Conservation (phyloP, 2,888 invertebrate genomes). For the Acanthoscelides obtectus region DNA sequence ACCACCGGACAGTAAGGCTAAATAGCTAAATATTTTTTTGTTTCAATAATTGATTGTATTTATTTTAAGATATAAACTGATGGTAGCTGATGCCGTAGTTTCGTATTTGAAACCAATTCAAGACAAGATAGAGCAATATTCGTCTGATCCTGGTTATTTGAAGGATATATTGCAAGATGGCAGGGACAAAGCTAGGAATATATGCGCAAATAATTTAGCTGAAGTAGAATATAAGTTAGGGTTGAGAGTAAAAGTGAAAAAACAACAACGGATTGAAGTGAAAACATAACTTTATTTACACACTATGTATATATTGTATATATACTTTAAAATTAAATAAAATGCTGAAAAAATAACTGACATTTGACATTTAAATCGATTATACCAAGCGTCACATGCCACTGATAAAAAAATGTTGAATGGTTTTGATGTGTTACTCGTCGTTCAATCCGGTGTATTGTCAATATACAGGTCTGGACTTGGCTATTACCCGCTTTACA, state of each 20-base stretch:
- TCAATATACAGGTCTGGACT: too few species aligned
- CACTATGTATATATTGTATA: neutral
- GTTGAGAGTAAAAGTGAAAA: constrained; percentile 19
- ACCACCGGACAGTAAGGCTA: constrained; percentile 66
- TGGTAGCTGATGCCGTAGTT: constrained; percentile 68
- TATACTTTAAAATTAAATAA: neutral
- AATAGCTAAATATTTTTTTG: neutral
- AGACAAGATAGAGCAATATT: constrained; percentile 52
- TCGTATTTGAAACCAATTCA: constrained; percentile 68
- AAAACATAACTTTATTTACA: neutral
- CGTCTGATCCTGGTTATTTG: constrained; percentile 60
- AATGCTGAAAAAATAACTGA: constrained; percentile 1
- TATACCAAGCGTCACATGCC: constrained; percentile 3
- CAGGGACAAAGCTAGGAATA: constrained; percentile 50
- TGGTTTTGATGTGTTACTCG: too few species aligned
- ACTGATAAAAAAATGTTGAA: too few species aligned
- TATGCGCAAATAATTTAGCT: constrained; percentile 54
- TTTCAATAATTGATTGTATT: neutral
- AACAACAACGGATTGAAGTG: constrained; percentile 11
- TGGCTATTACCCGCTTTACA: too few species aligned
- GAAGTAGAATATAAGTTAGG: constrained; percentile 58
- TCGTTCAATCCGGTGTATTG: too few species aligned
- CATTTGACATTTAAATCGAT: too few species aligned
- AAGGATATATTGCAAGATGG: constrained; percentile 54
- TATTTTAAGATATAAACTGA: constrained; percentile 60